Base-by-base conservation (phyloP, 1,140 invertebrate genomes). In the Ceratina japonica region DNA sequence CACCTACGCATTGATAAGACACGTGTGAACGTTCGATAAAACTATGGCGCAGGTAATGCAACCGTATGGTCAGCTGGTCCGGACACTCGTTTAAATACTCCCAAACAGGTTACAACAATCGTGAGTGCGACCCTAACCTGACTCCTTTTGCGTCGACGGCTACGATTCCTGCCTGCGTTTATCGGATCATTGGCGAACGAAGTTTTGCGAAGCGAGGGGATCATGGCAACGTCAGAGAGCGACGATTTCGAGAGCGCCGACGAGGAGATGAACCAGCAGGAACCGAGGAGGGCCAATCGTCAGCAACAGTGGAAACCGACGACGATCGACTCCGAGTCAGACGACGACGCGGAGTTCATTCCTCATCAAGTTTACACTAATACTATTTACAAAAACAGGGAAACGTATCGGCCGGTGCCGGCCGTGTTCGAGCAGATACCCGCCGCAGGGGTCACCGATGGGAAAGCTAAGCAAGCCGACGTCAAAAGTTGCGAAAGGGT, bases 171-270 rank as follows among this genome's bases (percentile, higher is more conserved):
- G 7, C 0, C 22, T 16, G 7, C 51, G 54, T 13, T 51, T 0
- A 5, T 5, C 49, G 18, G 2, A 44, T 44, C 5, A 8, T 1
- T 63, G 15, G 16, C 37, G 0, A 4, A 51, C 37, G 20, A 1
- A 70, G 8, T 63, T 59, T 31, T 69, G 22, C 15, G 49, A 18
- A 18, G 37, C 16, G 12, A n/a, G n/a, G 37, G 16, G 37, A 89
- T 89, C 82, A 96, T 96, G 95, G 94, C 94, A 87, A 94, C 94
- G 12, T 96, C 95, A 75, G 95, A 96, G 75, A 96, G 95, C 89
- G 95, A 96, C 84, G 94, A 94, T 88, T 96, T 96, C 88, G 94
- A 95, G 85, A 95, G 95, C 88, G 95, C 94, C 12, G 94, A 95
- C 83, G 94, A 95, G 81, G 94, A 94, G 27, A 75, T 91, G 65